Conservation (phyloP, 2,113 vertebrate species). For the Bungarus multicinctus region DNA sequence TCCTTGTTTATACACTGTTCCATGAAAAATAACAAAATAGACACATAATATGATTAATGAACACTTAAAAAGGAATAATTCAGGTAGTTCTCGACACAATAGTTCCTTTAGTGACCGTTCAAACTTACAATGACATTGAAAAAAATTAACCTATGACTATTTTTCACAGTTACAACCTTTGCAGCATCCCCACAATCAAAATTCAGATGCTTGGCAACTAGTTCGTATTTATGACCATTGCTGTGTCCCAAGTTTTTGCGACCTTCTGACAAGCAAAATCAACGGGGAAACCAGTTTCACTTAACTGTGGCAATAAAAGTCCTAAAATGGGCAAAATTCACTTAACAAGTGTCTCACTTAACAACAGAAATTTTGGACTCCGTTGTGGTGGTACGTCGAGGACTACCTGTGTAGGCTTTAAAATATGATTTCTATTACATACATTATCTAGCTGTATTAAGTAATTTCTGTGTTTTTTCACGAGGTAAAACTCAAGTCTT, state of each 20-base stretch:
- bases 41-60: neutral
- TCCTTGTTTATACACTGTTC: constrained; percentile 84
- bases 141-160: neutral
- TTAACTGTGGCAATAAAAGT: neutral
- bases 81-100: neutral
- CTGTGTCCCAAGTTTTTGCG: neutral
- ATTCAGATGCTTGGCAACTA: neutral
- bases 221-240: neutral
- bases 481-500: neutral
- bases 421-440: neutral
- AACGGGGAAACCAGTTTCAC: neutral
- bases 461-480: neutral
- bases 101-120: neutral
- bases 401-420: neutral
- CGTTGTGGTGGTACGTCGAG: neutral
- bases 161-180: neutral
- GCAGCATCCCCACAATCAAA: neutral
- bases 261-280: neutral
- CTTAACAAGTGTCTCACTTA: neutral
- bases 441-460: neutral
- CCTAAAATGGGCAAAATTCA: neutral
- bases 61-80: neutral
- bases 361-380: neutral
- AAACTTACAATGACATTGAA: neutral
- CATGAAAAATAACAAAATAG: neutral